A percentile compares a stretch with the other conserved stretches of the same genome.
Conservation (phyloP, 1,140 invertebrate genomes). For the Berghia stephanieae region DNA sequence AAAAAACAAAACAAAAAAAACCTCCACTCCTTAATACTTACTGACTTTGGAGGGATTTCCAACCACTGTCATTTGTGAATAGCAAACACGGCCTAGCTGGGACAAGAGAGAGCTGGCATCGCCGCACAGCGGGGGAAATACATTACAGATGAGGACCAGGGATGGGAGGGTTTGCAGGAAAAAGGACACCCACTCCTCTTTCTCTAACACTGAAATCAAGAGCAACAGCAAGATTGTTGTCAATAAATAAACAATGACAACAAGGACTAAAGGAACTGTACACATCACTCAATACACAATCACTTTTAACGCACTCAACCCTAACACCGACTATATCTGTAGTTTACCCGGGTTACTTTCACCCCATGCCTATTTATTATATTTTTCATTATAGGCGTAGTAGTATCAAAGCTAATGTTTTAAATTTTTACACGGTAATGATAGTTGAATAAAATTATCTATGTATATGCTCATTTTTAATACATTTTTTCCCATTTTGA, state of each 20-base stretch:
- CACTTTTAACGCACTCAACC: too few relatives aligned
- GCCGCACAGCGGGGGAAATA: constrained; percentile 91
- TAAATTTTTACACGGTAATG: too few relatives aligned
- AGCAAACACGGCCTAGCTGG: constrained; percentile 85
- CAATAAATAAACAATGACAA: background rate
- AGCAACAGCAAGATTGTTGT: constrained; percentile 1
- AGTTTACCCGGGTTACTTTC: too few relatives aligned
- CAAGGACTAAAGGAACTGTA: background rate
- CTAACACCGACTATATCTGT: too few relatives aligned
- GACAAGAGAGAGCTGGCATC: constrained; percentile 86
- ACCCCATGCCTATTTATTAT: too few relatives aligned
- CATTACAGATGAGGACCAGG: constrained; percentile 85
- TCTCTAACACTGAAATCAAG: constrained; percentile 76
- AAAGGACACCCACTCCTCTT: constrained; percentile 75
- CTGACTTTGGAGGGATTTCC: constrained; percentile 45
- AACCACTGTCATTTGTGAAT: constrained; percentile 73
- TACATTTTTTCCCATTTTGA: too few relatives aligned
- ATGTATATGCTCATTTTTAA: too few relatives aligned
- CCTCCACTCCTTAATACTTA: constrained; percentile 23
- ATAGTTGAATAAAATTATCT: too few relatives aligned
- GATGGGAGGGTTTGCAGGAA: constrained; percentile 86
- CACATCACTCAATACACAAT: background rate
- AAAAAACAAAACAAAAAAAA: too few relatives aligned
- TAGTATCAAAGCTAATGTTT: too few relatives aligned
- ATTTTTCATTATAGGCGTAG: too few relatives aligned